phyloP scores from a whole-genome alignment of 2,888 invertebrate genomes.

The Entomobrya proxima region DNA sequence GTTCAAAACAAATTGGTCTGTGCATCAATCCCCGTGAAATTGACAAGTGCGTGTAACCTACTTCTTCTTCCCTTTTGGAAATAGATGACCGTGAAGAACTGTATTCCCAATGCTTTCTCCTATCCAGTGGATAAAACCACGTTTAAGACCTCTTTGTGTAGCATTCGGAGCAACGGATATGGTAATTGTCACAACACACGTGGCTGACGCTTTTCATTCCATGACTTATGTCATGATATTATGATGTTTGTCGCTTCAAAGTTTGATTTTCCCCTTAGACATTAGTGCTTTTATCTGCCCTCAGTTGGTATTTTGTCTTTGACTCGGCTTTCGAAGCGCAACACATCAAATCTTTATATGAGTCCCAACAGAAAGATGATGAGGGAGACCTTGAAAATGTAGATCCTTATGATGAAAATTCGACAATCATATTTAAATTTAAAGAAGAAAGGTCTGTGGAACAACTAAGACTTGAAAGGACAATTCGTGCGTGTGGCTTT shows the following conservation, averaged over 20 bases:
- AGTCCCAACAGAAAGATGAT: neutral
- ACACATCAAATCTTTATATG: neutral
- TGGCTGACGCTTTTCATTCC: no score
- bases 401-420: neutral
- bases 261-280: slow-evolving; percentile 9
- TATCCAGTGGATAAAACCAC: slow-evolving; percentile 49
- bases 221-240: no score
- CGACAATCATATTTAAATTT: neutral
- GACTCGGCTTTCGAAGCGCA: slow-evolving; percentile 30
- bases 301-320: slow-evolving; percentile 47
- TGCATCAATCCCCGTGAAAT: neutral
- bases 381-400: neutral
- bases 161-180: slow-evolving; percentile 48
- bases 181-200: slow-evolving; percentile 8
- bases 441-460: slow-evolving; percentile 19
- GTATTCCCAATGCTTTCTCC: slow-evolving; percentile 45
- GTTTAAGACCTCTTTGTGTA: slow-evolving; percentile 43
- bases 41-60: neutral
- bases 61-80: neutral
- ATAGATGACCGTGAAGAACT: neutral
- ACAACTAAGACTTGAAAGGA: slow-evolving; percentile 26
- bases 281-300: slow-evolving; percentile 17
- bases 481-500: slow-evolving; percentile 43
- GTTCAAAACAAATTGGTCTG: neutral
- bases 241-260: no score